Base-by-base conservation (phyloP, 2,113 vertebrate species). In the Cairina moschata region DNA sequence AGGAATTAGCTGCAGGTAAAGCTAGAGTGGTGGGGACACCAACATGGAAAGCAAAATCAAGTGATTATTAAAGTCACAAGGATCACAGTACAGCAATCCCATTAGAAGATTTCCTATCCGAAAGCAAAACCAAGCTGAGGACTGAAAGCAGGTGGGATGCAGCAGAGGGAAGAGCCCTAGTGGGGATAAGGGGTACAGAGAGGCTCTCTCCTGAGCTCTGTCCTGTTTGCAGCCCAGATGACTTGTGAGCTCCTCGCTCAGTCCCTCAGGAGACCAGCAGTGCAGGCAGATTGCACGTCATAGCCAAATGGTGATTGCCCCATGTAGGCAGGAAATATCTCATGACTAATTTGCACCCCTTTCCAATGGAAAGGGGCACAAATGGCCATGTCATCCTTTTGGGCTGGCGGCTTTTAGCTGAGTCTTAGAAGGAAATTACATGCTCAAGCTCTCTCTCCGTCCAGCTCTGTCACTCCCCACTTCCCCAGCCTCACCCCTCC, bases 281-380 rank as follows among this genome's bases (percentile, higher is more conserved):
- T 32, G 9, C 0, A 0, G 46, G 72, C 71, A 88, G 22, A 28
- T 3, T 4, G 1, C 18, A 15, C 11, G 56, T 54, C 68, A 60
- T 14, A 54, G 78, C 34, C 25, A 44, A 82, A 28, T 22, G 10
- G 44, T 0, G 1, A 76, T 73, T 95, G 62, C 21, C 44, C 58
- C 63, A 55, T 2, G 18, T 28, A 28, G 65, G 84, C 84, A 85
- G 81, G 87, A 87, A 90, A 83, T 69, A 56, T 11, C 32, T 86
- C 36, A 26, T 86, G 73, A 88, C 80, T 89, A 44, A 78, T 86
- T 79, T 66, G 36, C 29, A 56, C 34, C 32, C 32, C 25, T 81
- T 86, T 67, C 32, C 79, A 80, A 0, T 18, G 52, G 13, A 55
- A 59, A 10, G 55, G 46, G 20, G 46, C 5, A 21, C 46, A 48